phyloP scores from a whole-genome alignment of 2,113 vertebrate species.

The Pluvialis apricaria region DNA sequence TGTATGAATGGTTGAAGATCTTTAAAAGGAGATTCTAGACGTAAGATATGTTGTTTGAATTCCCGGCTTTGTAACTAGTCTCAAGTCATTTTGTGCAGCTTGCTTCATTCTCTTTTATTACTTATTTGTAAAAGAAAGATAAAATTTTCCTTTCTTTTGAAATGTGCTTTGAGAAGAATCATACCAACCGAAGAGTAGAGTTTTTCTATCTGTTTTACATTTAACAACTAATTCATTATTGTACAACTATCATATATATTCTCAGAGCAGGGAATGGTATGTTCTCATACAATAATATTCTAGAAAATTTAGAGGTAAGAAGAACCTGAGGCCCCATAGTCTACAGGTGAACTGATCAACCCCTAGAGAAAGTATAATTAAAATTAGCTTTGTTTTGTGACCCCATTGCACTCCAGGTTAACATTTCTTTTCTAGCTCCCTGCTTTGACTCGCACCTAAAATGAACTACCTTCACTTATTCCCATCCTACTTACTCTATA shows the following conservation, averaged over 20 bases:
- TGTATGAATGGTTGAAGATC: neutral
- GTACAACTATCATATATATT: neutral
- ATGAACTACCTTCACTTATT: neutral
- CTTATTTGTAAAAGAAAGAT: neutral
- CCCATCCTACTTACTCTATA: neutral
- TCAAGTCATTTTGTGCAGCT: neutral
- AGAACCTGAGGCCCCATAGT: neutral
- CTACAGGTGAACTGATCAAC: neutral
- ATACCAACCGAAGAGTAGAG: neutral
- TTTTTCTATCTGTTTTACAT: neutral
- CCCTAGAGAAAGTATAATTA: neutral
- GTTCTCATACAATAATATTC: neutral
- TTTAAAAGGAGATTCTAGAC: neutral
- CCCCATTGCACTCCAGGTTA: neutral
- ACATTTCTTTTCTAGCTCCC: neutral
- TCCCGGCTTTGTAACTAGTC: neutral
- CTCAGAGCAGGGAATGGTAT: neutral
- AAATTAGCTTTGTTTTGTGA: neutral
- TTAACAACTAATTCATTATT: neutral
- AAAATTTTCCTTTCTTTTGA: neutral
- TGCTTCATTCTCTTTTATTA: neutral
- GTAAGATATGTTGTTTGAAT: neutral
- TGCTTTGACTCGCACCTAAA: neutral
- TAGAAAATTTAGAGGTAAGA: neutral
- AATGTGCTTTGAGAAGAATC: neutral